Evolutionary conservation across 2,797 vertebrate species (phyloP), one percentile per base, ranked within the genome.

Genomic region (Acanthopagrus latus): DNA sequence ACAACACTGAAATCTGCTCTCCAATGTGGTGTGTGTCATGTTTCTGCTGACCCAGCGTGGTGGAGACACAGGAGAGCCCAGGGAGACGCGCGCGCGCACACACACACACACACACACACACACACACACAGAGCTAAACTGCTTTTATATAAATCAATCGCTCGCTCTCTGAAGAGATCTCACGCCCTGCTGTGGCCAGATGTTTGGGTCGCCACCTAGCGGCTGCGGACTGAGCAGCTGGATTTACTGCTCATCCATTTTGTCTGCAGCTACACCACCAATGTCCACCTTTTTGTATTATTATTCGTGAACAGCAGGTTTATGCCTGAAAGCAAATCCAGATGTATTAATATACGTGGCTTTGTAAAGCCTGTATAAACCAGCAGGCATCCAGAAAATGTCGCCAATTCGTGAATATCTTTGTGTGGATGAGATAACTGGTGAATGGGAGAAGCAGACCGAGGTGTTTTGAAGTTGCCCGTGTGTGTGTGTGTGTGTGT

Each of bases 131-230:
- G 38, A 66, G 64, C 51, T 69, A 62, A 71, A 83, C 29, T 71
- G 63, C 58, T 78, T 75, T 78, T 77, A 67, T 62, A 82, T 25
- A 68, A 87, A 92, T 25, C 66, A 87, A 92, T 85, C 75, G 70
- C 47, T 74, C 59, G 78, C 71, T 88, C 74, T 48, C 55, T 48
- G 41, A 63, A 29, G 17, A 63, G 75, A 83, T 58, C 71, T 50
- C 48, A 64, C 33, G 25, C 65, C 73, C 50, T 16, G 48, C 54
- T 5, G 1, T 29, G 43, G 67, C 59, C 83, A 88, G 84, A 83
- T 87, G 85, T 80, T 73, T 2, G 60, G 33, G 79, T 44, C 54
- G 92, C 92, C 92, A 46, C 77, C 91, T 90, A 87, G 91, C 41
- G 91, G 88, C 64, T 5, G 21, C 62, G 69, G 16, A 9, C 23